A percentile compares a stretch with the other conserved stretches of the same genome.
phyloP scores from a whole-genome alignment of 2,113 vertebrate genomes.

The Ploceus nigricollis region DNA sequence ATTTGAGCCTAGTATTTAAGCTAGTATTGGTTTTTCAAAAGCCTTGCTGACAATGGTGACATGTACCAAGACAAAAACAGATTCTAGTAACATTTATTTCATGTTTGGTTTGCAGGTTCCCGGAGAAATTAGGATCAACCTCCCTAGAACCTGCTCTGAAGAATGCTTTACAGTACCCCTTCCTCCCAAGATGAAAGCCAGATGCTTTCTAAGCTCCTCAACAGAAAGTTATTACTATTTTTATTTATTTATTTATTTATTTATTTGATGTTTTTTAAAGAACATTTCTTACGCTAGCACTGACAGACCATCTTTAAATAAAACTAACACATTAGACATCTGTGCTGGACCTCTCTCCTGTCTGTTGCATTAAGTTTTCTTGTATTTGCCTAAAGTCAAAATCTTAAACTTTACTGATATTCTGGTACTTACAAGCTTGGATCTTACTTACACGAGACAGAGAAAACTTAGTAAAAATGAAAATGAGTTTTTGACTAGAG shows the following conservation, averaged over 20 bases:
- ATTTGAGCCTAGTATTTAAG: neutral
- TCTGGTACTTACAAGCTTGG: neutral
- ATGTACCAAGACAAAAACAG: neutral
- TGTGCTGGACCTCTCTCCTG: slow-evolving; percentile 40
- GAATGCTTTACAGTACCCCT: slow-evolving; percentile 9
- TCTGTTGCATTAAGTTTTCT: slow-evolving; percentile 41
- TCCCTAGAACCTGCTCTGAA: neutral
- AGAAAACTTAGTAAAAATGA: neutral
- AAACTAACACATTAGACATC: slow-evolving; percentile 49
- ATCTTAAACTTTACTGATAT: neutral
- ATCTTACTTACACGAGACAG: neutral
- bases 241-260: slow-evolving; percentile 73
- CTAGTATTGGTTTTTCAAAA: neutral
- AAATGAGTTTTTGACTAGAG: neutral
- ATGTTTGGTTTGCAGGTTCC: slow-evolving; percentile 39
- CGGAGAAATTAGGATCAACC: slow-evolving; percentile 32
- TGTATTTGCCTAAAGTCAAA: slow-evolving; percentile 8
- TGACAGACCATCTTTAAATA: slow-evolving; percentile 57
- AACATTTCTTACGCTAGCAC: slow-evolving; percentile 65
- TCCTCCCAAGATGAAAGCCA: slow-evolving; percentile 33
- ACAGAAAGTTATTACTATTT: slow-evolving; percentile 56
- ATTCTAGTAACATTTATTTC: neutral
- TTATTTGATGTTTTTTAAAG: slow-evolving; percentile 62
- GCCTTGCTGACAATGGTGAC: neutral
- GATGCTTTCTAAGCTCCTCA: slow-evolving; percentile 14